Evolutionary conservation across 2,888 invertebrate species (phyloP), one percentile per base, ranked within the genome.

Genomic region (Dicycla oo): DNA sequence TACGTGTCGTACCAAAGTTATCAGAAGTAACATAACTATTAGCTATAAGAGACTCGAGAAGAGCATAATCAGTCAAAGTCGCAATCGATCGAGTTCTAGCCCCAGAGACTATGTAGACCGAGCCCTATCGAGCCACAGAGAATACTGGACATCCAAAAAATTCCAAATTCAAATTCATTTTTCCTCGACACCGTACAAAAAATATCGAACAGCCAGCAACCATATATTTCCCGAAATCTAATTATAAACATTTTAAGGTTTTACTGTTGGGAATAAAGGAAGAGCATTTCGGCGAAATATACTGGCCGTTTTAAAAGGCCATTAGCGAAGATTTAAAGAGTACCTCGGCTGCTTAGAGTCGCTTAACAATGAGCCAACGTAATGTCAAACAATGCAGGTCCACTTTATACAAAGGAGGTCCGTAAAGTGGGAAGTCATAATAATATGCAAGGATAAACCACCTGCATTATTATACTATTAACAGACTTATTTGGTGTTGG

Each of bases 261-360:
- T 76, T 87, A 87, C 86, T 84, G 80, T 80, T 80, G 83, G 83
- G 83, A 87, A 88, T 87, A 89, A 88, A 87, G 88, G 89, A 89
- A 87, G 85, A 89, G 85, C 88, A 88, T 91, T 93, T 89, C 83
- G 86, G 84, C 80, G 72, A 89, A 91, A 93, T 93, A 92, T 93
- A 93, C 92, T 89, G 92, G 90, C 84, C 91, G 90, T 92, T 94
- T 94, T 93, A 93, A 93, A 93, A 92, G 93, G 89, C 92, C 93
- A 93, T 94, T 94, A 93, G 90, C 82, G 92, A 93, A 94, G 93
- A 94, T 94, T 94, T 94, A 94, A 93, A 92, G 93, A 92, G 92
- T 91, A 90, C 90, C 90, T 90, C 87, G 83, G 87, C 88, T 91
- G 92, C 90, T 92, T 93, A 91, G 87, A 92, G 92, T 92, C 89